Evolutionary conservation across 1,140 invertebrate species (phyloP).

Genomic region (Gonatopus flavifemur): DNA sequence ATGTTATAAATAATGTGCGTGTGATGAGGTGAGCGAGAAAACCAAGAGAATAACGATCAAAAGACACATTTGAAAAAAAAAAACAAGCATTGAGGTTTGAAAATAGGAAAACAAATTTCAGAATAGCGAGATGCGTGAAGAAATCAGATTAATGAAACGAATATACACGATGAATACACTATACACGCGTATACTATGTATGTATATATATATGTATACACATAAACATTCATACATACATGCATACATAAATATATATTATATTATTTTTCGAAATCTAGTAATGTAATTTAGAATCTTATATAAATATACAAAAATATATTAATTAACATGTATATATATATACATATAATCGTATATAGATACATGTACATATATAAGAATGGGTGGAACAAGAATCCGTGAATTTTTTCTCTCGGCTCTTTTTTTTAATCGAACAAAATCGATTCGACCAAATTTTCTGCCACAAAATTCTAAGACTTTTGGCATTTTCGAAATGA

Average conservation of each 20-base stretch:
- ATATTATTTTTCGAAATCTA: slow-evolving; percentile 59
- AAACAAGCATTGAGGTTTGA: slow-evolving; percentile 30
- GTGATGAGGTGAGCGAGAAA: no score
- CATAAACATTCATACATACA: slow-evolving; percentile 25
- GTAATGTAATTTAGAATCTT: slow-evolving; percentile 56
- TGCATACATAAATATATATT: slow-evolving; percentile 45
- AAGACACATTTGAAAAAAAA: no score
- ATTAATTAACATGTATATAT: slow-evolving; percentile 37
- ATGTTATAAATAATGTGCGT: no score
- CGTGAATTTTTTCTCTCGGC: no score
- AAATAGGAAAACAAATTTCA: slow-evolving; percentile 18
- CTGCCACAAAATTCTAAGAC: no score
- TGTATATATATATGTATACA: slow-evolving; percentile 39
- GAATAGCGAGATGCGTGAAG: slow-evolving; percentile 18
- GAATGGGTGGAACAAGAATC: not conserved
- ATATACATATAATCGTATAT: slow-evolving; percentile 36
- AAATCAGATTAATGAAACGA: slow-evolving; percentile 30
- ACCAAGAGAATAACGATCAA: no score
- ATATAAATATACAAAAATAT: slow-evolving; percentile 44
- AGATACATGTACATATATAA: not conserved
- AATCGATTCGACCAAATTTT: no score
- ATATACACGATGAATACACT: slow-evolving; percentile 13
- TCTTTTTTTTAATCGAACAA: no score
- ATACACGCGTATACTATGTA: no score
- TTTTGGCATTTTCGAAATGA: no score